Evolutionary conservation across 2,888 invertebrate species (phyloP), one percentile per base, ranked within the genome.

Genomic region (Phaedon cochleariae): DNA sequence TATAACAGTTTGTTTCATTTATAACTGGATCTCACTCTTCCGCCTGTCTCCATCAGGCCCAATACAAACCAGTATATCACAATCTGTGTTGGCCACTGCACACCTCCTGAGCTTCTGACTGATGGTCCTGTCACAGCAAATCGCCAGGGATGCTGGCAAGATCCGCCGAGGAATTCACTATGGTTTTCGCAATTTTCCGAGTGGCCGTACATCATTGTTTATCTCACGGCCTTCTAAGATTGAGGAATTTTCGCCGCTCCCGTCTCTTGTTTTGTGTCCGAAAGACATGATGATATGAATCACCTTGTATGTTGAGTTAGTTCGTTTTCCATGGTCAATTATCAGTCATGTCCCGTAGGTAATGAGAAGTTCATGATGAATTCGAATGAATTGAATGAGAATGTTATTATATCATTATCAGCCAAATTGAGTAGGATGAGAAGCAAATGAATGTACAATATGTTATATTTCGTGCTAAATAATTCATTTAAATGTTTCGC

Each of bases 181-280:
- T 31, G 45, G 31, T 53, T 79, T 79, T 78, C 77, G 79, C 76
- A 80, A 80, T 80, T 80, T 80, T 80, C 79, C 80, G 76, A 79
- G 78, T 79, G 79, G 78, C 77, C 78, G 79, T 80, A 77, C 79
- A 79, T 79, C 78, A 78, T 76, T 77, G 76, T 77, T 75, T 77
- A 72, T 73, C 76, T 77, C 75, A 78, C n/a, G 37, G 37, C 22
- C 45, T n/a, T 15, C 12, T 41, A 49, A 22, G 20, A 57, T 57
- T 22, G 63, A 57, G 61, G 64, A 69, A 69, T 65, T 67, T 67
- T 57, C 69, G 69, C 59, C 64, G 59, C 64, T n/a, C 6, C 15
- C 41, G 15, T 61, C 34, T 59, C 60, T 65, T 64, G 26, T 64
- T n/a, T n/a, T 64, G 37, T 54, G 15, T 20, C 54, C 54, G 6